Evolutionary conservation across 2,113 vertebrate genomes (phyloP).

Genomic region (Carettochelys insculpta): DNA sequence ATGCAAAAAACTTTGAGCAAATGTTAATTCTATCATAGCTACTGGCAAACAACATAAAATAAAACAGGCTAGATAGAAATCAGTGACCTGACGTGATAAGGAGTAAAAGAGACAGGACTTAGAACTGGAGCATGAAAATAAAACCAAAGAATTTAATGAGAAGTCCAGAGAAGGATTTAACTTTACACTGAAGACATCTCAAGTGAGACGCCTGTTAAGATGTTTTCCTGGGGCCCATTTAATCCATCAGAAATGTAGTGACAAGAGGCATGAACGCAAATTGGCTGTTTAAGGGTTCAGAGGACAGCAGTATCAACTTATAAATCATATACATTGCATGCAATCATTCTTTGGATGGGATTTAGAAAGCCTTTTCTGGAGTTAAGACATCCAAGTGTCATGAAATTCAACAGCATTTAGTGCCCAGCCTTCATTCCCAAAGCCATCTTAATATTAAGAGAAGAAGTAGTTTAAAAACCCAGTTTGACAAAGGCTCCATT

Average conservation of each 20-base stretch:
- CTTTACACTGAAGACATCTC: background rate
- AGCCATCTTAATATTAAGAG: background rate
- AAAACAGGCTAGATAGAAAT: background rate
- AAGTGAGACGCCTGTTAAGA: background rate
- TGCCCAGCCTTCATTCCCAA: background rate
- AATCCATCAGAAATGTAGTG: background rate
- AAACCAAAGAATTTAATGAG: background rate
- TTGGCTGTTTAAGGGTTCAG: background rate
- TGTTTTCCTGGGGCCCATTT: background rate
- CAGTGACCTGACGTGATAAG: fast-evolving
- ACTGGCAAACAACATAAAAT: background rate
- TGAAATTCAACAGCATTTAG: background rate
- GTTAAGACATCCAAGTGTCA: background rate
- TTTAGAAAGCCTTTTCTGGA: background rate
- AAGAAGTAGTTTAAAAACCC: background rate
- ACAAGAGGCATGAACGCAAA: background rate
- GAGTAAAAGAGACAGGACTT: background rate
- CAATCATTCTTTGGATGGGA: background rate
- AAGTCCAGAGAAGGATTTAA: background rate
- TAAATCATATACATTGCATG: background rate
- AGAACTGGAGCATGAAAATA: background rate
- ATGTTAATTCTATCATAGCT: background rate
- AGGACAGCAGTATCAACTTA: background rate
- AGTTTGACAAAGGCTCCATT: background rate
- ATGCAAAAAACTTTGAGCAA: background rate